These are phyloP conservation scores for Rhagoletis zephyria DNA, from an alignment of 1,140 invertebrate genomes.

Conservation along the genomic window DNA sequence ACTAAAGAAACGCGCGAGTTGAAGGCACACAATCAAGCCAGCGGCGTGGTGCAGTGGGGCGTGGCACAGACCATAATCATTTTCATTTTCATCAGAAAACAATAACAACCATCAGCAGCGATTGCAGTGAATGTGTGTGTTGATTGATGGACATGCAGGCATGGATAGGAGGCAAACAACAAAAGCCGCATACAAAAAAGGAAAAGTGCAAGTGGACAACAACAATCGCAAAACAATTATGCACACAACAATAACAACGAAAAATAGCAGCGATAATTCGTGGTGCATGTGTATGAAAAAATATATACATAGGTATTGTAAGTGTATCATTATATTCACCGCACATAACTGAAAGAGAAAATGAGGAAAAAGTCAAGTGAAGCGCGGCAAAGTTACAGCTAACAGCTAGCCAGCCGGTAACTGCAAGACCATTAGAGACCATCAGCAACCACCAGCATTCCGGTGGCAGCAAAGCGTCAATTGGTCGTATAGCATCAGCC, in stretches of 20 bases:
- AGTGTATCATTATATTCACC: neutral
- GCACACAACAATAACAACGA: conserved; percentile 11
- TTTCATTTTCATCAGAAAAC: conserved; percentile 46
- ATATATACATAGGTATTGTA: neutral
- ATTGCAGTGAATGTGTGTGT: conserved; percentile 8
- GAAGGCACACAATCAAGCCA: neutral
- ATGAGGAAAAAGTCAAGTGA: conserved; percentile 13
- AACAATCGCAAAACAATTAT: conserved; percentile 41
- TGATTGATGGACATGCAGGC: conserved; percentile 14
- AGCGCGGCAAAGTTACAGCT: neutral
- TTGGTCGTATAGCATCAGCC: neutral
- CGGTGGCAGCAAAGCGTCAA: neutral
- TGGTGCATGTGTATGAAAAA: neutral
- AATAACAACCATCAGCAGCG: conserved; percentile 17
- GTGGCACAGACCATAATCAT: neutral
- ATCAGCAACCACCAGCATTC: neutral
- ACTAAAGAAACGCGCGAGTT: neutral
- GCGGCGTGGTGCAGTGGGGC: neutral
- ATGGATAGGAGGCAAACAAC: neutral
- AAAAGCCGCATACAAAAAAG: neutral
- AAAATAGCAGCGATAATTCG: neutral
- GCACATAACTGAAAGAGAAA: conserved; percentile 23
- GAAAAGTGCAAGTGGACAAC: conserved; percentile 51
- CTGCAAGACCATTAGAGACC: neutral
- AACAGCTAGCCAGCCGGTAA: neutral